Conservation (phyloP, 2,888 invertebrate species). For the Cosmia pyralina region DNA sequence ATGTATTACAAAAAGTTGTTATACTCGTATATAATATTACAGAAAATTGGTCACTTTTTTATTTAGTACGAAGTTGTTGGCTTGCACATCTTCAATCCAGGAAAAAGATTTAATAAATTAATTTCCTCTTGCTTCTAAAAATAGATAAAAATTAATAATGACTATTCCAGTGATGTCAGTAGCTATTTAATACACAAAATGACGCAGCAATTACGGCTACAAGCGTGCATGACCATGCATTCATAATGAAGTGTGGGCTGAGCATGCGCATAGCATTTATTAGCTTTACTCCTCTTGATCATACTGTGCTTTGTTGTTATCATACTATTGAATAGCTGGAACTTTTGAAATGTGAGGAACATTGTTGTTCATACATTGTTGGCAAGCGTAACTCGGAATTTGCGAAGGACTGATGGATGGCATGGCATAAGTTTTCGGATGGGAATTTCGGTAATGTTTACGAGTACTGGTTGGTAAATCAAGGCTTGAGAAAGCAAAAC, state of each 20-base stretch:
- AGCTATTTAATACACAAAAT: conserved; percentile 64
- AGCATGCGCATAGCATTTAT: conserved; percentile 48
- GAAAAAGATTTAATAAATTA: not conserved
- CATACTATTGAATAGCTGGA: conserved; percentile 23
- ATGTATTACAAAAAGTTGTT: too few relatives aligned
- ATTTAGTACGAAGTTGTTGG: not conserved
- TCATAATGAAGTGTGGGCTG: conserved; percentile 53
- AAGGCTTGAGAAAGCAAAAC: not conserved
- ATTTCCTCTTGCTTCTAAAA: conserved; percentile 37
- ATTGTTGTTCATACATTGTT: not conserved
- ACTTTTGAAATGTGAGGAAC: conserved; percentile 1
- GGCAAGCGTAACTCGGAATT: not conserved
- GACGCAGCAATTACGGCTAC: conserved; percentile 63
- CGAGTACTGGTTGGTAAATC: not conserved
- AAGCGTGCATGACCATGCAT: conserved; percentile 60
- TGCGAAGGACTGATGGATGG: not conserved
- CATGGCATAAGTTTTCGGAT: not conserved
- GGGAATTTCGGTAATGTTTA: not conserved
- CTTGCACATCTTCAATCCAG: not conserved
- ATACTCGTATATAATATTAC: too few relatives aligned
- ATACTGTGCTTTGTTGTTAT: conserved; percentile 15
- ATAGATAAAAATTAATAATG: conserved; percentile 44
- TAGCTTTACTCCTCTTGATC: conserved; percentile 48
- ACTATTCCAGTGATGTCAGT: conserved; percentile 56
- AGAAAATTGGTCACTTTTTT: too few relatives aligned